phyloP scores from a whole-genome alignment of 2,888 invertebrate genomes.

The Mythimna albipuncta region DNA sequence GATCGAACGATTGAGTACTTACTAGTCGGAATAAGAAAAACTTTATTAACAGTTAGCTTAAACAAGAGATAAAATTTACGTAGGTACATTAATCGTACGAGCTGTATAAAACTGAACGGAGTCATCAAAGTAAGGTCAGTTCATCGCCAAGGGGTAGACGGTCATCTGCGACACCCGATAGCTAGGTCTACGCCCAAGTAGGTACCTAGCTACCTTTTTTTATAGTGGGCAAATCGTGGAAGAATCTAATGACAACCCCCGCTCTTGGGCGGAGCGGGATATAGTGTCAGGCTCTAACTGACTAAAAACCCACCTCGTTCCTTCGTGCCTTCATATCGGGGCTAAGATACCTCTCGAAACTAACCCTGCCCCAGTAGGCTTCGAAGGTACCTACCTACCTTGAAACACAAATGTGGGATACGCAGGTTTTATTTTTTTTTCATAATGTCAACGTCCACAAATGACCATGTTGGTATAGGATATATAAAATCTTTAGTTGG shows the following conservation, averaged over 20 bases:
- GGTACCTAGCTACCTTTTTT: too few species aligned
- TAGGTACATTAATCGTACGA: constrained; percentile 25
- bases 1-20: constrained; percentile 57
- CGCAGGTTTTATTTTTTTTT: too few species aligned
- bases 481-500: too few species aligned
- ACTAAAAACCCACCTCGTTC: too few species aligned
- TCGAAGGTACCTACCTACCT: too few species aligned
- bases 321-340: too few species aligned
- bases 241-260: too few species aligned
- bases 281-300: too few species aligned
- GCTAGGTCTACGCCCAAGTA: not conserved
- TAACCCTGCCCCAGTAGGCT: not conserved
- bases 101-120: constrained; percentile 12
- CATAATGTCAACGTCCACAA: not conserved
- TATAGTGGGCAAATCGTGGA: too few species aligned
- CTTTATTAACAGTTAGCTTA: constrained; percentile 31
- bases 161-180: not conserved
- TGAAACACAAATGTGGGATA: too few species aligned
- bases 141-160: constrained; percentile 9
- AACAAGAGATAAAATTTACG: constrained; percentile 24
- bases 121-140: constrained; percentile 10
- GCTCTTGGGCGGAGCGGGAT: too few species aligned
- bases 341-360: too few species aligned
- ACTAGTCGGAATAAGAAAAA: constrained; percentile 49
- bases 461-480: not conserved